Conservation (phyloP, 64 coral and sea anemone genomes). For the Hydrozoanthus tunicans region DNA sequence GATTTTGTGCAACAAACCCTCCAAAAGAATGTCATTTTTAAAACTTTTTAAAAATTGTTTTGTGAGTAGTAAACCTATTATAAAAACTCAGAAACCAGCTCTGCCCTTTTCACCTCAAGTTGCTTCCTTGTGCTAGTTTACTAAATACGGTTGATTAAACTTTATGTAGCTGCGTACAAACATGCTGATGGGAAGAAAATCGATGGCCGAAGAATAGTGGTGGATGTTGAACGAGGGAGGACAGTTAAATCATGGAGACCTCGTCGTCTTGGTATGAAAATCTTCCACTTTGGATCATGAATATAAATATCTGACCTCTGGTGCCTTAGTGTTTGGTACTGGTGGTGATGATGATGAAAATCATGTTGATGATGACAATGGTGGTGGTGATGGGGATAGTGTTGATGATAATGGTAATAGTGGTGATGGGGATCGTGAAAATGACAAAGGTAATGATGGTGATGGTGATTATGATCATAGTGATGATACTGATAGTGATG, state of each 20-base stretch:
- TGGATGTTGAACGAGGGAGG: slow-evolving; percentile 95
- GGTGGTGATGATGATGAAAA: not conserved
- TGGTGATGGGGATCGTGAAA: not conserved
- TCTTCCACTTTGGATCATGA: too few species aligned
- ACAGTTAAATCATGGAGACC: slow-evolving; percentile 99
- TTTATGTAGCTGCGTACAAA: slow-evolving; percentile 92
- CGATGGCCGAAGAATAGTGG: slow-evolving; percentile 92
- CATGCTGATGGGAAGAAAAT: slow-evolving; percentile 99
- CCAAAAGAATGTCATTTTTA: too few species aligned
- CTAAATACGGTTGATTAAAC: slow-evolving; percentile 6
- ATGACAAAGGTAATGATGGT: not conserved
- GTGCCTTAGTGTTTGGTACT: not conserved
- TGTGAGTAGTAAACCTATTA: too few species aligned
- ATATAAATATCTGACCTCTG: too few species aligned
- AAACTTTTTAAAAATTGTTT: too few species aligned
- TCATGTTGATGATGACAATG: not conserved
- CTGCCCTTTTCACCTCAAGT: not conserved
- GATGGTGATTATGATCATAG: not conserved
- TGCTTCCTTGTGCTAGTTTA: not conserved
- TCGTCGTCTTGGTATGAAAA: slow-evolving; percentile 77
- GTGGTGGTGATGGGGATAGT: not conserved
- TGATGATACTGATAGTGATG: not conserved
- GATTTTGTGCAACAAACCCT: too few species aligned
- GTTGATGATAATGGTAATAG: not conserved
- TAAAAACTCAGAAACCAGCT: not conserved